Evolutionary conservation across 1,140 invertebrate species (phyloP).

Genomic region (Zaprionus camerounensis): DNA sequence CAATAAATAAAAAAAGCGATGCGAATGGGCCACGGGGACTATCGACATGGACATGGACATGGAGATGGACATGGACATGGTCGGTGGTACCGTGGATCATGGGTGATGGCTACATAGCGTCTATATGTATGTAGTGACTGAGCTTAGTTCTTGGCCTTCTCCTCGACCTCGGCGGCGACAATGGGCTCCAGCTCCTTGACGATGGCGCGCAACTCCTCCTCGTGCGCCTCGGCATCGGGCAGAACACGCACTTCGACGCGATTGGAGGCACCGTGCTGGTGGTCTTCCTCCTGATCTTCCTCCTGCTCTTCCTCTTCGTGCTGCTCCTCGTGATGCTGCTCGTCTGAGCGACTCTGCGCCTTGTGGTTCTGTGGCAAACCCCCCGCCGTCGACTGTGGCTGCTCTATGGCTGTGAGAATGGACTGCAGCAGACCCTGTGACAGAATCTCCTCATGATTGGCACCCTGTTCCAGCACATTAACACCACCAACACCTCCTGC

Average conservation of each 20-base stretch:
- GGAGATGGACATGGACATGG: neutral
- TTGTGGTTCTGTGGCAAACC: slow-evolving; percentile 53
- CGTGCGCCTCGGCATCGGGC: slow-evolving; percentile 40
- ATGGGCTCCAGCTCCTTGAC: slow-evolving; percentile 68
- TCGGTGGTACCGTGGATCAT: neutral
- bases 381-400: slow-evolving; percentile 82
- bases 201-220: slow-evolving; percentile 52
- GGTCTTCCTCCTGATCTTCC: slow-evolving; percentile 34
- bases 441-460: slow-evolving; percentile 89
- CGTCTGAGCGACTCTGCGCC: slow-evolving; percentile 74
- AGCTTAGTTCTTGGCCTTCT: slow-evolving; percentile 64
- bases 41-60: neutral
- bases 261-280: slow-evolving; percentile 41
- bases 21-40: neutral
- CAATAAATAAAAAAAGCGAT: slow-evolving; percentile 11
- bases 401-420: slow-evolving; percentile 90
- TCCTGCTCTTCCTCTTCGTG: slow-evolving; percentile 9
- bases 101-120: slow-evolving; percentile 9
- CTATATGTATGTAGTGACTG: slow-evolving; percentile 53
- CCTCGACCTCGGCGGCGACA: slow-evolving; percentile 54
- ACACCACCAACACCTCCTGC: slow-evolving; percentile 69
- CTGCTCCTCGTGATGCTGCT: slow-evolving; percentile 45
- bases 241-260: slow-evolving; percentile 60
- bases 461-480: slow-evolving; percentile 51
- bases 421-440: slow-evolving; percentile 91